Percentiles rank a stretch among this genome's conserved stretches.
Conservation (phyloP, 2,113 vertebrate species). For the Megaleporinus macrocephalus region DNA sequence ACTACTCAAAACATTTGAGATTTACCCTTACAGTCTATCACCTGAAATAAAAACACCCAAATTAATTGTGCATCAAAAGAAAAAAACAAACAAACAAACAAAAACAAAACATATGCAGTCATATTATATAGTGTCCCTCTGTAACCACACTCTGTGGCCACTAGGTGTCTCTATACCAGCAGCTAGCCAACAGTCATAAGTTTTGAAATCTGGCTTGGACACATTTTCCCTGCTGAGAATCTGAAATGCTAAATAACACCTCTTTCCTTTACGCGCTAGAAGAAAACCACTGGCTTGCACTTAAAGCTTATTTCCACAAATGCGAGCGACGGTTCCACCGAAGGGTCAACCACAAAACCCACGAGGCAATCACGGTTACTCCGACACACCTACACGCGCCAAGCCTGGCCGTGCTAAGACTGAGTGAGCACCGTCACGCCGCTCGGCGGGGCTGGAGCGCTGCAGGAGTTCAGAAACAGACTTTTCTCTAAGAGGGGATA, state of each 20-base stretch:
- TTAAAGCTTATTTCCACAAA: not conserved
- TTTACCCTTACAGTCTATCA: conserved; percentile 9
- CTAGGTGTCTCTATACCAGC: conserved; percentile 5
- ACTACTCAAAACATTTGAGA: conserved; percentile 13
- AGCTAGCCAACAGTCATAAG: not conserved
- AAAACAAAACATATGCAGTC: not conserved
- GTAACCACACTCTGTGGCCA: not conserved
- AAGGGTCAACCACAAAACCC: not conserved
- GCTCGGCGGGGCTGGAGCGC: not conserved
- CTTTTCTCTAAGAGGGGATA: conserved; percentile 7
- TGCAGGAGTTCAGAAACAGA: not conserved
- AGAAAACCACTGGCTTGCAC: not conserved
- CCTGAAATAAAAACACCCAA: not conserved
- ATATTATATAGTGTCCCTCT: conserved; percentile 2
- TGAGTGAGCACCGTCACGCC: no score
- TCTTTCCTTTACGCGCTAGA: not conserved
- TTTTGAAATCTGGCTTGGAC: no score
- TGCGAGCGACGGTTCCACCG: not conserved
- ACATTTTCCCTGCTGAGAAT: not conserved
- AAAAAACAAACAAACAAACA: not conserved
- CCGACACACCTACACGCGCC: not conserved
- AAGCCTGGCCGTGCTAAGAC: no score
- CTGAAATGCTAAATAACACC: not conserved
- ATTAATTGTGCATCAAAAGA: conserved; percentile 19
- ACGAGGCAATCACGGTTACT: not conserved